These are phyloP conservation scores for Tachysurus vachellii DNA, from an alignment of 2,113 vertebrate genomes.

Conservation along the genomic window DNA sequence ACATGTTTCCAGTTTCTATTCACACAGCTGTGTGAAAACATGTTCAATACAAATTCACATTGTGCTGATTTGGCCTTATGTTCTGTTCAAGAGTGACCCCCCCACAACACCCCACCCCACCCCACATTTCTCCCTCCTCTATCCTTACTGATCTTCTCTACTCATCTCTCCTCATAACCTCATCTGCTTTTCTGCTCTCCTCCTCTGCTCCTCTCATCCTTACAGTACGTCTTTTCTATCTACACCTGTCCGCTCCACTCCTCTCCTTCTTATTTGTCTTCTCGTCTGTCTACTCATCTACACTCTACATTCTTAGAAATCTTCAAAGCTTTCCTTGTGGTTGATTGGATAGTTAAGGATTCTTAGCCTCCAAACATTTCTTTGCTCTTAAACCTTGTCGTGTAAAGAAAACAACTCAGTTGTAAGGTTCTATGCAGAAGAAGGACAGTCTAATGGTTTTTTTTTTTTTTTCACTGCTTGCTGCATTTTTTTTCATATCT, in stretches of 20 bases:
- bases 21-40: background rate
- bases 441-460: background rate
- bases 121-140: background rate
- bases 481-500: background rate
- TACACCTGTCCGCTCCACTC: no score
- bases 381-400: no score
- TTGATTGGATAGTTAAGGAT: background rate
- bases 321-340: background rate
- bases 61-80: slow-evolving; percentile 2
- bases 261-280: background rate
- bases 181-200: background rate
- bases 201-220: background rate
- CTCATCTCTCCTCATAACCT: background rate
- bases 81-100: background rate
- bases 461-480: background rate
- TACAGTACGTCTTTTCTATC: background rate
- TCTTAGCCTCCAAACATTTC: no score
- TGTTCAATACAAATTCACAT: slow-evolving; percentile 17
- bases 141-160: background rate
- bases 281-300: background rate
- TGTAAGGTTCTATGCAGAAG: background rate
- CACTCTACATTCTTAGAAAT: background rate
- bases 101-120: background rate
- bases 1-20: background rate
- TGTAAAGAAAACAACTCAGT: background rate